These are phyloP conservation scores for Phymastichus coffea DNA, from an alignment of 1,140 invertebrate species.

Conservation along the genomic window DNA sequence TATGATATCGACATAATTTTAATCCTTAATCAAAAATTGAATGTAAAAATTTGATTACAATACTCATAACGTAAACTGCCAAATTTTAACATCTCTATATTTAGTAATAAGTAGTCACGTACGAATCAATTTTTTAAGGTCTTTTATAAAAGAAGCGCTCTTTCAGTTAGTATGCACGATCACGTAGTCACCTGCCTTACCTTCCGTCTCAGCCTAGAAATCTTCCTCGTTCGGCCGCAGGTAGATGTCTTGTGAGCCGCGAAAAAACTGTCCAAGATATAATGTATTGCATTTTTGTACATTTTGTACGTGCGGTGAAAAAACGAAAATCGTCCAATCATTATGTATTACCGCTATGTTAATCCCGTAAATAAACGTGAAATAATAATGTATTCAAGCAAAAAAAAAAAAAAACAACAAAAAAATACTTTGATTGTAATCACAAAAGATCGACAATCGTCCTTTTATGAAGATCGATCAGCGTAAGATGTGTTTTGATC, in stretches of 20 bases:
- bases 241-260: slow-evolving; percentile 15
- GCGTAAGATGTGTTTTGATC: too few relatives aligned
- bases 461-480: too few relatives aligned
- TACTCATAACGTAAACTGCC: slow-evolving; percentile 2
- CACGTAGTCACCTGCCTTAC: slow-evolving; percentile 8
- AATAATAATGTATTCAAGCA: too few relatives aligned
- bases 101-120: neutral
- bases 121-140: slow-evolving; percentile 6
- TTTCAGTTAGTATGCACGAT: slow-evolving; percentile 5
- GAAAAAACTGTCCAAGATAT: neutral
- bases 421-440: too few relatives aligned
- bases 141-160: neutral
- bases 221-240: neutral
- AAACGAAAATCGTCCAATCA: too few relatives aligned
- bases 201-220: slow-evolving; percentile 1
- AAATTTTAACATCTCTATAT: too few relatives aligned
- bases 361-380: too few relatives aligned
- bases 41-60: slow-evolving; percentile 3
- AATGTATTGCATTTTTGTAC: slow-evolving; percentile 16
- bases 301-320: slow-evolving; percentile 13
- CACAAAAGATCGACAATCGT: too few relatives aligned
- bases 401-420: too few relatives aligned
- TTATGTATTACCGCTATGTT: too few relatives aligned
- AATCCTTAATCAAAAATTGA: slow-evolving; percentile 19
- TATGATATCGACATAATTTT: slow-evolving; percentile 4